phyloP scores from a whole-genome alignment of 2,113 vertebrate species.

The Pagrus major region DNA sequence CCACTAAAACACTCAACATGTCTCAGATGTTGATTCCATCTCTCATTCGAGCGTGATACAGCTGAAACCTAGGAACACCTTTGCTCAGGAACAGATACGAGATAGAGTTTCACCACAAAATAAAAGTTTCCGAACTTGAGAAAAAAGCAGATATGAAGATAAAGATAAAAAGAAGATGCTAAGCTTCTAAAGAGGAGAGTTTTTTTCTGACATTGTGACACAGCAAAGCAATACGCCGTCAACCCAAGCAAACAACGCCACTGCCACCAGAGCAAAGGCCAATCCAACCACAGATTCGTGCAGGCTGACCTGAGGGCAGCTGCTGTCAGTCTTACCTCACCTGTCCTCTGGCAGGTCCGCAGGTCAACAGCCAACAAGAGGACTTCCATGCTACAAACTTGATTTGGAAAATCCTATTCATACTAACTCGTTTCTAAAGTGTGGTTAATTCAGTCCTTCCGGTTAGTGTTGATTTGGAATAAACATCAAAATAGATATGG shows the following conservation, averaged over 20 bases:
- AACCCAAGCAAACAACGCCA: constrained; percentile 56
- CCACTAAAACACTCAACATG: constrained; percentile 68
- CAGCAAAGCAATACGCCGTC: constrained; percentile 42
- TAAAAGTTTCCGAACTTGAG: constrained; percentile 6
- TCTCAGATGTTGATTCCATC: constrained; percentile 72
- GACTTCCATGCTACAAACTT: constrained; percentile 55
- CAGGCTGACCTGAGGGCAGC: constrained; percentile 10
- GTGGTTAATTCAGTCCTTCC: constrained; percentile 13
- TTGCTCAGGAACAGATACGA: constrained; percentile 28
- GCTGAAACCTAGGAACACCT: constrained; percentile 36
- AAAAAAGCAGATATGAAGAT: constrained; percentile 1
- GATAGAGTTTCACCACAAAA: constrained; percentile 37
- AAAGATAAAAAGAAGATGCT: constrained; percentile 26
- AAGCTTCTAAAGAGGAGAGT: constrained; percentile 10
- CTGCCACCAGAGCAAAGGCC: constrained; percentile 64
- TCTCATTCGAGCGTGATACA: constrained; percentile 35
- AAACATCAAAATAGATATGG: constrained; percentile 1
- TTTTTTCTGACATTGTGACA: constrained; percentile 3
- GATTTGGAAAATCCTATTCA: constrained; percentile 51
- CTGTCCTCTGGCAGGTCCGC: constrained; percentile 71
- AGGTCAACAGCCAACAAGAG: constrained; percentile 70
- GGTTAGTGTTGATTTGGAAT: constrained; percentile 10
- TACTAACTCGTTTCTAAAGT: constrained; percentile 22
- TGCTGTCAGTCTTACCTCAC: constrained; percentile 76
- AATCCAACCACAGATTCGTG: constrained; percentile 41